Evolutionary conservation across 2,797 vertebrate species (phyloP).

Genomic region (Enteromius thamalakanensis): DNA sequence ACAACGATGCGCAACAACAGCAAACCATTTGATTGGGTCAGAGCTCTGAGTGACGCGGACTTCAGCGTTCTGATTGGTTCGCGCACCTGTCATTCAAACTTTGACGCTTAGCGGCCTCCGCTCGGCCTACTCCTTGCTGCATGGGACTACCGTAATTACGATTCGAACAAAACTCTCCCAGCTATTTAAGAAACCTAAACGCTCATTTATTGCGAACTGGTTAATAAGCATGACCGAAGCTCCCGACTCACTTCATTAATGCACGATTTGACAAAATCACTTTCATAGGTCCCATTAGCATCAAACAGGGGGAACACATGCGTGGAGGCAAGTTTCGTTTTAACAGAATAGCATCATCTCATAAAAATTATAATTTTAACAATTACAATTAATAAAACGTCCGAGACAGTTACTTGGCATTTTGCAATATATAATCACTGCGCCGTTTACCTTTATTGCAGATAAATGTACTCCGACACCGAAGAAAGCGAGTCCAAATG

Average conservation of each 20-base stretch:
- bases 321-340: slow-evolving; percentile 53
- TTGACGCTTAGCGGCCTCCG: slow-evolving; percentile 54
- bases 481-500: neutral
- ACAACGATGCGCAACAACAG: slow-evolving; percentile 45
- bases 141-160: slow-evolving; percentile 30
- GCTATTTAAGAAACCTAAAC: neutral
- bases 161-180: slow-evolving; percentile 39
- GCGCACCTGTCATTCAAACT: slow-evolving; percentile 35
- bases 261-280: neutral
- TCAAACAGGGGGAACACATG: slow-evolving; percentile 45
- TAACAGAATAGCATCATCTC: slow-evolving; percentile 50
- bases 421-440: neutral
- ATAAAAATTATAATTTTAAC: neutral
- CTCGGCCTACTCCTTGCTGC: slow-evolving; percentile 56
- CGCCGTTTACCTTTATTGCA: slow-evolving; percentile 36
- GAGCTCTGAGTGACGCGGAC: neutral
- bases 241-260: neutral
- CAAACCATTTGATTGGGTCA: slow-evolving; percentile 51
- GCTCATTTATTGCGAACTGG: neutral
- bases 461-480: neutral
- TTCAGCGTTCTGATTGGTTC: slow-evolving; percentile 44
- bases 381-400: neutral
- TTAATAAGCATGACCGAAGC: fast-evolving
- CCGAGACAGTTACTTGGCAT: neutral
- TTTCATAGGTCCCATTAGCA: slow-evolving; percentile 12